Base-by-base conservation (phyloP, 2,797 vertebrate genomes). In the Argya squamiceps region DNA sequence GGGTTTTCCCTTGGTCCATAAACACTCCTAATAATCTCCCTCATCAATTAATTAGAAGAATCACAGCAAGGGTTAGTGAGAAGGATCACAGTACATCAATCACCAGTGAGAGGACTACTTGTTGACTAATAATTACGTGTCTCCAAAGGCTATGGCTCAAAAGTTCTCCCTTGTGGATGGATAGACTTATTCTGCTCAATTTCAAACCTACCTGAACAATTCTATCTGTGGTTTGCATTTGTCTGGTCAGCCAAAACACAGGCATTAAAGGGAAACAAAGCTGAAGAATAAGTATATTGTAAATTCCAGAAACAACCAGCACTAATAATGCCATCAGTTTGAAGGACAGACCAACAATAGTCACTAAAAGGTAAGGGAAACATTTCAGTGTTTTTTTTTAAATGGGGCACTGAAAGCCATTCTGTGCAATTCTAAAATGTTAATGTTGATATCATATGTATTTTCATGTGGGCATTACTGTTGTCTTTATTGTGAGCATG, bases 51-150 rank as follows among this genome's bases (percentile, higher is more conserved):
- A 81, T 88, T 94, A 95, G 53, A 92, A 86, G 65, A 93, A 84
- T 84, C 71, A 89, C 24, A 88, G 47, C 80, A 92, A 84, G 50
- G 56, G 92, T 96, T 95, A 93, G 69, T 32, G 79, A 92, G 87
- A 90, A 91, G 17, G 16, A 79, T 88, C 68, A 85, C 6, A 49
- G 29, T 46, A 92, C 78, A 92, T 95, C 93, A 93, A 59, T 91
- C 95, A 92, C 9, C 39, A 69, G 18, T 32, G n/a, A 86, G 43
- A 86, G 53, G 73, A 93, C 56, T 86, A 84, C 52, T 20, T 53
- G 69, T 80, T 96, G 93, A 97, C 85, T 97, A 97, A 96, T 84
- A 89, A 75, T 89, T 84, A 95, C 46, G 63, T 94, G 95, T 92
- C 58, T 85, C 47, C 18, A 43, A 84, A 81, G 74, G 55, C 65